A percentile compares a stretch with the other conserved stretches of the same genome.
phyloP scores from a whole-genome alignment of 2,888 invertebrate species.

The Spodoptera picta region DNA sequence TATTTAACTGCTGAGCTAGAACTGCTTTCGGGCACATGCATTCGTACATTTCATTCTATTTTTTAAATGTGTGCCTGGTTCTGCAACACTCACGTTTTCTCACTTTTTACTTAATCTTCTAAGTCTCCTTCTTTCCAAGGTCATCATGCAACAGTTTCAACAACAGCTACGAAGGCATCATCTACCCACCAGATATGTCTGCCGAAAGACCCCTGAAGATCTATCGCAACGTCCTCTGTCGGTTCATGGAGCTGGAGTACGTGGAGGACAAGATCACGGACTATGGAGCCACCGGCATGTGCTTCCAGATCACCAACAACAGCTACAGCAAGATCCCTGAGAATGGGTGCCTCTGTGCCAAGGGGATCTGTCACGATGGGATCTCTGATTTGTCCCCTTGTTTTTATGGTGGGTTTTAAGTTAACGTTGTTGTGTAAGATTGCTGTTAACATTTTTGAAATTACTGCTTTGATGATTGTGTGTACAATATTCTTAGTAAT shows the following conservation, averaged over 20 bases:
- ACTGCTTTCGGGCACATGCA: too few relatives aligned
- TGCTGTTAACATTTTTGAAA: too few relatives aligned
- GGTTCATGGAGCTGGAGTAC: conserved; percentile 88
- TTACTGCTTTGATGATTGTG: too few relatives aligned
- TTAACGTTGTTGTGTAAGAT: too few relatives aligned
- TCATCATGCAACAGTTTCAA: conserved; percentile 91
- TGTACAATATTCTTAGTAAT: too few relatives aligned
- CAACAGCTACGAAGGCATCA: conserved; percentile 92
- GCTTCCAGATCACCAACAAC: conserved; percentile 89
- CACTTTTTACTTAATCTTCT: neutral
- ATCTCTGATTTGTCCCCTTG: conserved; percentile 92
- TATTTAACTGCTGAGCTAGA: too few relatives aligned
- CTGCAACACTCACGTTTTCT: too few relatives aligned
- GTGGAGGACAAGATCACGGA: conserved; percentile 57
- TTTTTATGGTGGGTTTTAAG: conserved; percentile 90
- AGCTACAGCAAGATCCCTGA: conserved; percentile 90
- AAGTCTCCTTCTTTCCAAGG: conserved; percentile 64
- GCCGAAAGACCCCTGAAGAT: conserved; percentile 87
- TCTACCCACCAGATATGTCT: conserved; percentile 90
- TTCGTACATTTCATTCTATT: too few relatives aligned
- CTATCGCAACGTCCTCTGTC: conserved; percentile 93
- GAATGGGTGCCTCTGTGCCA: conserved; percentile 90
- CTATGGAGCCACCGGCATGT: conserved; percentile 88
- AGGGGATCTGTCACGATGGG: conserved; percentile 87
- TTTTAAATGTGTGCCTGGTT: too few relatives aligned